These are phyloP conservation scores for Zaprionus capensis DNA, from an alignment of 1,140 invertebrate species.

Conservation along the genomic window DNA sequence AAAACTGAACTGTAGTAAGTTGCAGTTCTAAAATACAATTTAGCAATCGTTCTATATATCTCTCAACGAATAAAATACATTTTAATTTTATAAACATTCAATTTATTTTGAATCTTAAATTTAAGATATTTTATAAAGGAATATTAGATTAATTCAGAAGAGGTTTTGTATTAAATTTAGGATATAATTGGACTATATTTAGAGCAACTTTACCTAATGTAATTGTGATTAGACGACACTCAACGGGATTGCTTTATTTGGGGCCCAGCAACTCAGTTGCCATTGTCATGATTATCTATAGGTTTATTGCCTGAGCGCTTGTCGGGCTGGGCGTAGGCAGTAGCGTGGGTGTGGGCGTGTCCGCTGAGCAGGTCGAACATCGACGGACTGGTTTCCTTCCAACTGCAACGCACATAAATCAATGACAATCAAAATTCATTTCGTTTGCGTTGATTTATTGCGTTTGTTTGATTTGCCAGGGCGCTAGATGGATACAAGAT, in stretches of 20 bases:
- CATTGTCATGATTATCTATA: conserved; percentile 68
- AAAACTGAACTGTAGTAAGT: not conserved
- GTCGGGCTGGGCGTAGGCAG: not conserved
- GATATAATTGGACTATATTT: not conserved
- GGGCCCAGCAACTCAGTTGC: conserved; percentile 6
- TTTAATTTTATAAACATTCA: not conserved
- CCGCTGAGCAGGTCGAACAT: not conserved
- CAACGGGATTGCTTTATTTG: conserved; percentile 51
- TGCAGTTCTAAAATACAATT: not conserved
- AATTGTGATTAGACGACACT: conserved; percentile 62
- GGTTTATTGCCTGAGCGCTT: conserved; percentile 40
- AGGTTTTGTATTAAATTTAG: no score
- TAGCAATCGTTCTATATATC: not conserved
- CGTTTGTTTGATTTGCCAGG: conserved; percentile 74
- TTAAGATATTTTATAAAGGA: no score
- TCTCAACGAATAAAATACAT: not conserved
- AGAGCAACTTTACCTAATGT: conserved; percentile 25
- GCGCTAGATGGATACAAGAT: conserved; percentile 13
- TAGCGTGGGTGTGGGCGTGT: conserved; percentile 47
- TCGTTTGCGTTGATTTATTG: conserved; percentile 78
- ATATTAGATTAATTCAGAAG: no score
- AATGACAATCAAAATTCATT: conserved; percentile 83
- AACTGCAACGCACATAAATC: conserved; percentile 75
- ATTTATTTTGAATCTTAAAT: conserved; percentile 8
- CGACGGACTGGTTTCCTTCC: conserved; percentile 16